These are phyloP conservation scores for Tachina grossa DNA, from an alignment of 2,888 invertebrate species.

Conservation along the genomic window DNA sequence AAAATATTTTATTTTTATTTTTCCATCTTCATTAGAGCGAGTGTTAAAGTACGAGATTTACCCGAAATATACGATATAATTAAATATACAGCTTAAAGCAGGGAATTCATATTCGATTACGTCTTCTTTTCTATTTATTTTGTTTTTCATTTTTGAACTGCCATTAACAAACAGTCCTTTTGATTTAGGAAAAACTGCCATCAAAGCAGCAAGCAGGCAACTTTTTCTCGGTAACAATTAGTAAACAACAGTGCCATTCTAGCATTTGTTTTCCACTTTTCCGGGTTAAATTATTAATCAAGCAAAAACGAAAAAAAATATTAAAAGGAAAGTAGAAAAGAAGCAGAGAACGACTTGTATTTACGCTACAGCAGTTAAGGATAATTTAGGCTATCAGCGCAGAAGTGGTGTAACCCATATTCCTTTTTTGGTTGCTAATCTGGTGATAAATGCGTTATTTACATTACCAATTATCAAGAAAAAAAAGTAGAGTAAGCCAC, in stretches of 20 bases:
- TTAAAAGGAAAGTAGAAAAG: neutral
- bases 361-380: neutral
- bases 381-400: too few species aligned
- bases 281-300: conserved; percentile 74
- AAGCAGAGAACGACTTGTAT: neutral
- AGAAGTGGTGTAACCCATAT: too few species aligned
- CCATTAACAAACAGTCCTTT: conserved; percentile 70
- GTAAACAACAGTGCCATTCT: conserved; percentile 43
- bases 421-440: too few species aligned
- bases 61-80: conserved; percentile 43
- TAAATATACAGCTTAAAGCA: conserved; percentile 53
- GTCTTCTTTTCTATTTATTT: neutral
- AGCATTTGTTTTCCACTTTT: conserved; percentile 51
- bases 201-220: conserved; percentile 10
- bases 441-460: too few species aligned
- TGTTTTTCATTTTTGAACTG: conserved; percentile 57
- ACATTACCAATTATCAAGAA: too few species aligned
- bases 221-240: conserved; percentile 58
- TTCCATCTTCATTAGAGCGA: conserved; percentile 30
- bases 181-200: conserved; percentile 2
- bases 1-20: neutral
- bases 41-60: conserved; percentile 36
- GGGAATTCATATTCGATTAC: conserved; percentile 30
- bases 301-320: conserved; percentile 33
- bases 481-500: too few species aligned